Evolutionary conservation across 1,140 invertebrate species (phyloP), one percentile per base, ranked within the genome.

Genomic region (Ganaspis sp.): DNA sequence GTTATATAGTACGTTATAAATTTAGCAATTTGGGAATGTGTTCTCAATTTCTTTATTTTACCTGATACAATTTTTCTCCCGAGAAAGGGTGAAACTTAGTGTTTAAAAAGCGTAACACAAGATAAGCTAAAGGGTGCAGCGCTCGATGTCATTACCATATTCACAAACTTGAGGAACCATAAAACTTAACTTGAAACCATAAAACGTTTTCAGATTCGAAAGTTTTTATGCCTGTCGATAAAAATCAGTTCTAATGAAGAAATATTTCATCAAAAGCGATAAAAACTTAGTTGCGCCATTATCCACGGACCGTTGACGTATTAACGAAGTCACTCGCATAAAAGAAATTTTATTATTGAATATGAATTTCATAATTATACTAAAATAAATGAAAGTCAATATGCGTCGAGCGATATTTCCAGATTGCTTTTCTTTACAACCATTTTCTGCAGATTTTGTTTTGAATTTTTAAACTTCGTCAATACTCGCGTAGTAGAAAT

Each of bases 261-360:
- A 29, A 64, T 64, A 64, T 64, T 64, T n/a, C 12, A 29, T 29
- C 11, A 64, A 49, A 15, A 34, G 58, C 58, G 15, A 64, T 64
- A 6, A 64, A 64, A 64, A 64, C 58, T 64, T 64, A n/a, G 12
- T 3, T 34, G 26, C 5, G 58, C 58, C 23, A 64, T 23, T 64
- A 29, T 64, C 21, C 23, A 29, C 23, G 12, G 12, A 29, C 21
- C 58, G 58, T 29, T 64, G 58, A 64, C 23, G 15, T n/a, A 29
- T 64, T 29, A 64, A 29, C 12, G 58, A 64, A 64, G 26, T 34
- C 23, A 6, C 58, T 64, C 15, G 15, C 23, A 9, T 64, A 29
- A 29, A 64, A 29, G 12, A 12, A 64, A 64, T 64, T 64, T 64
- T 34, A 64, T 64, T 29, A 64, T 64, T 64, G 58, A 64, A 64